Base-by-base conservation (phyloP, 2,888 invertebrate species). In the Phoenoteleia sp. region DNA sequence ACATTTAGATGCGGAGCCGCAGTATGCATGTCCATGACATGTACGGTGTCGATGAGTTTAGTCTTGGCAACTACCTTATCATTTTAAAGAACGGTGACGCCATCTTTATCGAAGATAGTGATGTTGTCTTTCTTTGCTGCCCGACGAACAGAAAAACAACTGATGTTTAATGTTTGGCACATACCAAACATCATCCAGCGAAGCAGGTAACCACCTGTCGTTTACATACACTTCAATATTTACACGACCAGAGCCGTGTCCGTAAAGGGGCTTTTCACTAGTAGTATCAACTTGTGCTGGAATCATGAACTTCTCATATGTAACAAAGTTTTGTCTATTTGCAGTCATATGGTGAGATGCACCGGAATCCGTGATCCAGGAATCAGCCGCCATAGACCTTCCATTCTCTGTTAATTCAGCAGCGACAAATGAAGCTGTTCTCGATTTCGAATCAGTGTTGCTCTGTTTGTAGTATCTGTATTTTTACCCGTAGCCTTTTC, bases 11-110 rank as follows among this genome's bases (percentile, higher is more conserved):
- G n/a, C 21, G 84, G 62, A 47, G 27, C 56, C 33, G 54, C 13
- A 23, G 86, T 85, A n/a, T 72, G 85, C 49, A 87, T 77, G 54
- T 88, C 66, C 81, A 88, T 81, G 36, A 83, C 29, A 47, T 88
- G 87, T 11, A 54, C 42, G 19, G 36, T 5, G 23, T 42, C 56
- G 17, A 69, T 25, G 17, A 69, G 56, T 15, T 54, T 42, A n/a
- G 85, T 85, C 9, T 60, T 85, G 25, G 83, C 84, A 39, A 81
- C 42, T 7, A 84, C 29, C 60, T 82, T 47, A 39, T 74, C 72
- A 39, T 85, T 62, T 36, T 66, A 74, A 54, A 36, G 52, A 76
- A 86, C 27, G 25, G 15, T 64, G 6, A 84, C 84, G 17, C 86
- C 72, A n/a, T 84, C 69, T 15, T 19, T 7, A 58, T 85, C 75